Evolutionary conservation across 2,113 vertebrate species (phyloP).

Genomic region (Halichoerus grypus): DNA sequence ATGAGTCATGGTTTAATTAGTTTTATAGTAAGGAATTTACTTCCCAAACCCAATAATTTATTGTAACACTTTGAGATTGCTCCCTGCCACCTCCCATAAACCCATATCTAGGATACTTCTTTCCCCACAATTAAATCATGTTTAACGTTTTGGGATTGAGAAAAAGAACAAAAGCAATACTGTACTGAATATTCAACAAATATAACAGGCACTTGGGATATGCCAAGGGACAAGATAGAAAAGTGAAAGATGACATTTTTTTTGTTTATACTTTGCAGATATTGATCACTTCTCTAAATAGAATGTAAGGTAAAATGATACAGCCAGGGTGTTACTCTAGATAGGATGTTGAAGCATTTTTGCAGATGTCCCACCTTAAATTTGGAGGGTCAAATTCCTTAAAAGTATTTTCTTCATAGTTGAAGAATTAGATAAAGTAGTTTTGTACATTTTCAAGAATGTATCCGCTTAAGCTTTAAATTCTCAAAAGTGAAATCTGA

Average conservation of each 20-base stretch:
- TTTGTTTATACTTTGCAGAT: constrained; percentile 3
- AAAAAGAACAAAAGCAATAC: constrained; percentile 29
- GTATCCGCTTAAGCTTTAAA: constrained; percentile 15
- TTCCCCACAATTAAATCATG: neutral
- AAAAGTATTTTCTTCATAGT: constrained; percentile 26
- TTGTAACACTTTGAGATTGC: constrained; percentile 33
- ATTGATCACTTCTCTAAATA: constrained; percentile 3
- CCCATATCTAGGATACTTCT: neutral
- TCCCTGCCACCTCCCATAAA: constrained; percentile 26
- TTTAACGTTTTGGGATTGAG: neutral
- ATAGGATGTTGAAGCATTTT: neutral
- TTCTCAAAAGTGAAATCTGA: neutral
- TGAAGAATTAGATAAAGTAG: constrained; percentile 24
- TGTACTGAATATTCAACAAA: constrained; percentile 12
- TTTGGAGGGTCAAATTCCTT: constrained; percentile 1
- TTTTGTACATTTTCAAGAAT: neutral
- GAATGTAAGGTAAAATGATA: neutral
- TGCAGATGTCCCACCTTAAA: neutral
- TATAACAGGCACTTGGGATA: neutral
- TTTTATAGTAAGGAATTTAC: constrained; percentile 50
- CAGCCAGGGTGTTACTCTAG: neutral
- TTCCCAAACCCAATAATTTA: constrained; percentile 61
- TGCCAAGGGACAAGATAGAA: neutral
- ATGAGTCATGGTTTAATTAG: constrained; percentile 60
- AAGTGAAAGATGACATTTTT: neutral